Evolutionary conservation across 2,113 vertebrate species (phyloP).

Genomic region (Ivindomyrus marchei): DNA sequence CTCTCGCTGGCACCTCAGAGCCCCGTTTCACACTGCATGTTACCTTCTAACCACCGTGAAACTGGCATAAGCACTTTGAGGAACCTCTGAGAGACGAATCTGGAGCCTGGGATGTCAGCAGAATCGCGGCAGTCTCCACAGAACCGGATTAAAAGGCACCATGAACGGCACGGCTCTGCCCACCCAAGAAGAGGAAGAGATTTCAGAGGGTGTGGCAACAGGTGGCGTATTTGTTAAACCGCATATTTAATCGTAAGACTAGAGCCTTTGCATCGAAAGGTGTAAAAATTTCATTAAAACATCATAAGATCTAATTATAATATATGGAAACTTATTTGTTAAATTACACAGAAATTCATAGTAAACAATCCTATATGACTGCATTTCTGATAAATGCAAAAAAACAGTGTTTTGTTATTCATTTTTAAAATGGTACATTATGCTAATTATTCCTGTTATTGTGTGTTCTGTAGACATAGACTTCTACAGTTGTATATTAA

Average conservation of each 20-base stretch:
- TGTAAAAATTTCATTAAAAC: neutral
- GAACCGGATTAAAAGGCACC: neutral
- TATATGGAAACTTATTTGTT: neutral
- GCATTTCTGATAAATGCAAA: neutral
- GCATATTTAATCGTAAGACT: neutral
- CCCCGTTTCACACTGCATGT: neutral
- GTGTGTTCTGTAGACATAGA: neutral
- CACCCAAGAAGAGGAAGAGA: neutral
- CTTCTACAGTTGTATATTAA: neutral
- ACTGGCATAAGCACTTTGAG: slow-evolving; percentile 4
- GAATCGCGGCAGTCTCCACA: neutral
- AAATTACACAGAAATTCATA: neutral
- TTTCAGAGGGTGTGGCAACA: neutral
- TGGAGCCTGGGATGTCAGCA: neutral
- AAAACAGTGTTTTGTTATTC: neutral
- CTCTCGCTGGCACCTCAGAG: neutral
- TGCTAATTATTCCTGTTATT: neutral
- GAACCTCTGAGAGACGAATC: neutral
- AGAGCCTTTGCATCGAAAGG: neutral
- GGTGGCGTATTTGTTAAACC: neutral
- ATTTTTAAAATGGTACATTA: neutral
- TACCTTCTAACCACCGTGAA: neutral
- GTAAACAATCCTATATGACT: neutral
- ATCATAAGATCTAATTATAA: neutral
- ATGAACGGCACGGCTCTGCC: neutral